phyloP scores from a whole-genome alignment of 2,113 vertebrate species.

The Tapirus terrestris region DNA sequence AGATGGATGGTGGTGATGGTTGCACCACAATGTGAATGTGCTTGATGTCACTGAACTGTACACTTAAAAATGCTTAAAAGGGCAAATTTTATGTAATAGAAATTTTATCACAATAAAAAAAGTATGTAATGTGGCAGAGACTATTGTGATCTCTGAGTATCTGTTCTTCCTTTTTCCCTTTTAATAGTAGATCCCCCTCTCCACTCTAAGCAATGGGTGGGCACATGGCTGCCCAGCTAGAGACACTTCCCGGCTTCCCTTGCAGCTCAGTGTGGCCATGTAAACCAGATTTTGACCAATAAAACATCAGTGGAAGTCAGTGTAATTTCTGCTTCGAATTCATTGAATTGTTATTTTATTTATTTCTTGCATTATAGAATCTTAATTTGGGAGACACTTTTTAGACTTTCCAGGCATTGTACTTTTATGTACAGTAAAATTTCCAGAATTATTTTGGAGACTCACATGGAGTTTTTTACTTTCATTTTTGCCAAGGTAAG shows the following conservation, averaged over 20 bases:
- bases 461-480: background rate
- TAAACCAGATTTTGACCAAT: background rate
- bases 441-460: background rate
- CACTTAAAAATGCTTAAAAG: background rate
- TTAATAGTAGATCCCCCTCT: background rate
- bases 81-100: background rate
- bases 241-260: background rate
- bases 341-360: background rate
- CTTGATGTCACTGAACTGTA: background rate
- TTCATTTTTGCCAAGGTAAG: conserved; percentile 35
- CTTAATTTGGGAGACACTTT: background rate
- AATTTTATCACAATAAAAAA: background rate
- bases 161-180: background rate
- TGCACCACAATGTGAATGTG: background rate
- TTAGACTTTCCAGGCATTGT: background rate
- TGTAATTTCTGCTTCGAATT: background rate
- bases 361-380: background rate
- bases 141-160: background rate
- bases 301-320: background rate
- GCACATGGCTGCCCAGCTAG: background rate
- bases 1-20: background rate
- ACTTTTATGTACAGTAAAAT: background rate
- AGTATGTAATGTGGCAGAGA: background rate
- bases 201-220: background rate
- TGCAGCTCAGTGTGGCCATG: background rate